Evolutionary conservation across 2,797 vertebrate genomes (phyloP), one percentile per base, ranked within the genome.

Genomic region (Iguana delicatissima): DNA sequence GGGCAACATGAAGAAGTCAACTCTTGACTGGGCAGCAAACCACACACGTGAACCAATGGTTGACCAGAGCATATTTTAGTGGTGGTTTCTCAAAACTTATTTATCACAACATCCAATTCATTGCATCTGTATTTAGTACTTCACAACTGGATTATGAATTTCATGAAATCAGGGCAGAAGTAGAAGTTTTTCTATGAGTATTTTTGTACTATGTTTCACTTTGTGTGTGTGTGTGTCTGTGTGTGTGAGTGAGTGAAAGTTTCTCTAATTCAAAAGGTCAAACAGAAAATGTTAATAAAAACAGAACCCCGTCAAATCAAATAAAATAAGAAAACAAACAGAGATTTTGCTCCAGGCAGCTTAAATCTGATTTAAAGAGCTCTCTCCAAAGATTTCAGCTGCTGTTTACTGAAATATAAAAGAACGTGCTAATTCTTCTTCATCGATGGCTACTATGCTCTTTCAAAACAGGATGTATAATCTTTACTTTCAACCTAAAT

Each of bases 201-300:
- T 46, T 90, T 80, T 92, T 88, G 85, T 84, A 94, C 69, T 91
- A 94, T 32, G 12, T 55, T 24, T 80, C 4, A 10, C 90, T 3
- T 12, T 12, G 62, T 84, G 42, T 67, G 26, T 26, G 59, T 42
- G 42, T 32, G 62, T 52, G 2, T 80, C 32, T 2, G 59, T 16
- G 62, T 84, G 42, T 69, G 42, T 18, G 42, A 32, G 46, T n/a
- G 67, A 6, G 69, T 22, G 52, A 93, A 95, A 91, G 62, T 89
- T 91, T 95, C 85, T 94, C 85, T 94, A 95, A 96, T 92, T 94
- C 87, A 93, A 96, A 97, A 96, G 93, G 94, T 96, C 94, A 97
- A 94, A 94, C 14, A 93, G 94, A 96, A 97, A 97, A 97, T 96
- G 94, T 94, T 96, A 97, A 96, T 96, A 95, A 96, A 97, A 97